Evolutionary conservation across 2,797 vertebrate genomes (phyloP), one percentile per base, ranked within the genome.

Genomic region (Sebastes iracundus): DNA sequence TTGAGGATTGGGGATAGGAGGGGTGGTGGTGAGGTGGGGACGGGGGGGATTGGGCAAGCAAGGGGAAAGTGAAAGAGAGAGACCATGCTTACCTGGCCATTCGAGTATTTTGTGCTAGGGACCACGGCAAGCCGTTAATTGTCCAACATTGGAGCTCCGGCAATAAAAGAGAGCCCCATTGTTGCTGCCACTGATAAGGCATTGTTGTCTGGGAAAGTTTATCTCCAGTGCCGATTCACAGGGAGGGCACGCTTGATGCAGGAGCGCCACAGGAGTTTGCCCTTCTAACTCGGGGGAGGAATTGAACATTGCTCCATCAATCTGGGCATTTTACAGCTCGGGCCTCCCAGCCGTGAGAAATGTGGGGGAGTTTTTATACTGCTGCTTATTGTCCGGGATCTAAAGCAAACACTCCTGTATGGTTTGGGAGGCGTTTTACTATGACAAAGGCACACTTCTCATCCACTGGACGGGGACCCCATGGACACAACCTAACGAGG

Each of bases 251-350:
- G 85, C 86, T 90, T 90, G 91, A 89, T 90, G 84, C 88, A 78
- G 74, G 73, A 82, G 87, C 85, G 35, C 92, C 80, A 77, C 87
- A 89, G 94, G 93, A 93, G 90, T 94, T 93, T 95, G 92, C 92
- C 91, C 94, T 93, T 95, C 91, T 84, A 90, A 90, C 93, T 93
- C 91, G 75, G 82, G 92, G 92, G 93, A 93, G 90, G 93, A 92
- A 92, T 88, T 91, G 91, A 92, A 93, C 92, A 92, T 90, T 88
- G 91, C 89, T 95, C 94, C 83, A 95, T 96, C 94, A 94, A 92
- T 96, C 94, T 92, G 85, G 64, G 38, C 93, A 79, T 94, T 96
- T 95, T 95, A 96, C 92, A 87, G 90, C 91, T 75, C 75, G 32
- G 87, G 85, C 87, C 90, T 93, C 86, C 88, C 80, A 87, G 91